Base-by-base conservation (phyloP, 2,113 vertebrate genomes). In the Crotalus horridus region DNA sequence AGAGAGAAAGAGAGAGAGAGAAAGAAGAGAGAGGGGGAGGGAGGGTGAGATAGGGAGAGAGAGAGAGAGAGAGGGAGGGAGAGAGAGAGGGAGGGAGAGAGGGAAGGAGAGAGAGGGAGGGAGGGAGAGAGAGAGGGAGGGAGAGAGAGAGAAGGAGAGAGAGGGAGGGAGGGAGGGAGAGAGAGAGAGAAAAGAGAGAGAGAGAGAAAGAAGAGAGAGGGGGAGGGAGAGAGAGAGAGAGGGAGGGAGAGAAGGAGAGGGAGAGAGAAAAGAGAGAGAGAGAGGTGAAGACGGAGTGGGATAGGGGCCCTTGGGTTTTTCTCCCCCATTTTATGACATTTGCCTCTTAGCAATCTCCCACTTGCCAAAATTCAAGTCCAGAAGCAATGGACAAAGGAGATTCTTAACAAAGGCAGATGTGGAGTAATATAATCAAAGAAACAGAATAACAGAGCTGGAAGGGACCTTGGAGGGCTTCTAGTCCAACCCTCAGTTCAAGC, bases 171-270 rank as follows among this genome's bases (percentile, higher is more conserved):
- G 13, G n/a, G 69, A 15, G 43, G 3, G 43, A 43, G 43, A 43
- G 43, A 43, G 43, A 43, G 43, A 43, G 43, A 43, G 43, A 3
- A 3, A 43, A 43, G 43, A 43, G 39, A 43, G 39, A 43, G 43
- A 43, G 43, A 43, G 43, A 43, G 43, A 43, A 43, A 3, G 3
- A 3, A 43, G 43, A 43, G 43, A 43, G 43, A 43, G 43, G 3
- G 43, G 43, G 3, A 43, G 43, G 2, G 43, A 43, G 43, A 43
- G 43, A 3, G 3, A 43, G 43, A 43, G 3, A 43, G 43, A 43
- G 1, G 3, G 3, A 3, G 1, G 0, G 3, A 3, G 1, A 43
- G 46, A 39, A 0, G 2, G 39, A 39, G 0, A 39, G 39, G 2
- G 2, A 39, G 39, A 39, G 2, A 39, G 4, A 0, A 39, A 39